Evolutionary conservation across 2,888 invertebrate species (phyloP), one percentile per base, ranked within the genome.

Genomic region (Copidosoma aretas): DNA sequence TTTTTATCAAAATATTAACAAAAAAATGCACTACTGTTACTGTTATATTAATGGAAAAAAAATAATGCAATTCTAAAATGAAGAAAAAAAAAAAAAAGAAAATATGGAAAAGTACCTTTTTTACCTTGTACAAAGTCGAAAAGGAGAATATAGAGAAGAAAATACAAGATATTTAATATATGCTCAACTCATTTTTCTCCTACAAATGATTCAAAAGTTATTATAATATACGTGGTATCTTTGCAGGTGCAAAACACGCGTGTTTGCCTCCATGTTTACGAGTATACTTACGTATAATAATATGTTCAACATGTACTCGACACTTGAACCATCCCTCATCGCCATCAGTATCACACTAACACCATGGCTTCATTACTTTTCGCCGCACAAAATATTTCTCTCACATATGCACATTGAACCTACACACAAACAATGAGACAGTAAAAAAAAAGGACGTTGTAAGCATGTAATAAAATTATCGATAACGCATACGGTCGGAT

Each of bases 1-100:
- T 65, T 64, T 68, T 69, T 65, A 61, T 61, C 25, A 58, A 68
- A 14, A 54, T 51, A 67, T 32, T 60, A 32, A 46, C 14, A 46
- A 15, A 61, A 46, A 46, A 46, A 17, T 12, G 17, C 43, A 15
- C 17, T 54, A 54, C 22, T 15, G 22, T 21, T 24, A 54, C 53
- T 54, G 24, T 54, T 54, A 54, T 1, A 54, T 54, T 54, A 54
- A 54, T 32, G 32, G 8, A 8, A 52, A 41, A 53, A 52, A 41
- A 54, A 49, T 32, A 32, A 46, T 22, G 51, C 60, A 60, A 51
- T 46, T 60, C 49, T 51, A 60, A 24, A 46, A 24, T 46, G 21
- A 60, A 43, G 39, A 59, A 14, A 43, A 25, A 59, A 59, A 43
- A 39, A 25, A 43, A 43, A 59, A 60, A 49, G 25, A 25, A 49